phyloP scores from a whole-genome alignment of 2,113 vertebrate genomes.

The human (Homo sapiens) region GRCh38 chr1:104783001-104783500 shows the following conservation, averaged over 20 bases:
- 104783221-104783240: neutral
- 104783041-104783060: neutral
- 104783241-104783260: neutral
- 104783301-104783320: neutral
- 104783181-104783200: neutral
- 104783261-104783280: neutral
- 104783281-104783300: neutral
- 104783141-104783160: neutral
- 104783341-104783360: neutral
- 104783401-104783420: neutral
- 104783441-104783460: slow-evolving; percentile 1
- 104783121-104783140: neutral
- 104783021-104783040: neutral
- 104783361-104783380: neutral
- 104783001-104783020: neutral
- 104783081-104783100: neutral
- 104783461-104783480: neutral
- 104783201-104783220: neutral
- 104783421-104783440: neutral
- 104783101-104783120: neutral
- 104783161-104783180: neutral
- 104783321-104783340: neutral
- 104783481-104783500: neutral
- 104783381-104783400: neutral
- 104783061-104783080: neutral